phyloP scores from a whole-genome alignment of 2,797 vertebrate species.

The Platyrinchus mystaceus region DNA sequence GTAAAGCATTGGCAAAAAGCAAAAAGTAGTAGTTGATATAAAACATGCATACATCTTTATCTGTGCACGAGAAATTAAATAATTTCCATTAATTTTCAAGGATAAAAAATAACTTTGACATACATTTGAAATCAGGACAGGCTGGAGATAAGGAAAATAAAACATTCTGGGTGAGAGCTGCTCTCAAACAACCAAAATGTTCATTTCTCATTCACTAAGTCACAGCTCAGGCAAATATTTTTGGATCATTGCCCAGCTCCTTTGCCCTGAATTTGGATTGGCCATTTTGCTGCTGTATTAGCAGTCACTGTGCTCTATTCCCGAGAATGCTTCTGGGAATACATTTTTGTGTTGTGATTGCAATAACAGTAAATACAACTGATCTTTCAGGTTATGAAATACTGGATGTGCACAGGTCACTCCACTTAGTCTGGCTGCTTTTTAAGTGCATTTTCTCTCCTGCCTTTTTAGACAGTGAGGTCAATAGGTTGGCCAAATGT shows the following conservation, averaged over 20 bases:
- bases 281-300: conserved; percentile 8
- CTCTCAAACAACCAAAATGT: neutral
- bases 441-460: neutral
- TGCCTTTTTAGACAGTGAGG: neutral
- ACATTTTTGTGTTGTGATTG: neutral
- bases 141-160: neutral
- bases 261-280: conserved; percentile 13
- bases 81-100: conserved; percentile 28
- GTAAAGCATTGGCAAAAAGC: conserved; percentile 24
- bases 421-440: neutral
- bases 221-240: conserved; percentile 7
- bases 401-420: neutral
- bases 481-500: neutral
- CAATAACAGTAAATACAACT: conserved; percentile 5
- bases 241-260: conserved; percentile 5
- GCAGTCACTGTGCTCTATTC: neutral
- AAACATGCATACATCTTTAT: neutral
- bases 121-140: neutral
- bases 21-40: neutral
- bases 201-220: neutral
- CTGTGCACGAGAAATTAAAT: neutral
- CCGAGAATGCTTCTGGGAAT: neutral
- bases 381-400: neutral
- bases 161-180: neutral
- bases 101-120: neutral